Evolutionary conservation across 2,113 vertebrate species (phyloP).

Genomic region (Tychaedon coryphoeus): DNA sequence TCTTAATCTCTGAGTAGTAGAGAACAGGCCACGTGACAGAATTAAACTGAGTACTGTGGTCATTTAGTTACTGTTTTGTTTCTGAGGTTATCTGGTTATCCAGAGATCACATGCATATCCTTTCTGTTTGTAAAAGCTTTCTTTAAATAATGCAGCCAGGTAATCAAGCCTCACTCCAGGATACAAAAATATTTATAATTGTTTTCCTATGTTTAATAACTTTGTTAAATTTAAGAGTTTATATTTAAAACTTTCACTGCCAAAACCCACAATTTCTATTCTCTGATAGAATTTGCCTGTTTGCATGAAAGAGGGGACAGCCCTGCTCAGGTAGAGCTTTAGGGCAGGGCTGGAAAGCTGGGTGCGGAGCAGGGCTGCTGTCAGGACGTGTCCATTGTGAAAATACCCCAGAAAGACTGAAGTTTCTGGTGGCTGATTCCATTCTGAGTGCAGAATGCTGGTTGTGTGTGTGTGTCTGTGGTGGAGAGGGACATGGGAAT

Average conservation of each 20-base stretch:
- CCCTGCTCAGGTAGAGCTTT: neutral
- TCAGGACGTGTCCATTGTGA: neutral
- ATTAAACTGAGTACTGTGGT: neutral
- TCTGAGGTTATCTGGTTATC: neutral
- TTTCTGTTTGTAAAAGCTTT: neutral
- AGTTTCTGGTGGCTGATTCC: neutral
- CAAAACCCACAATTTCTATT: neutral
- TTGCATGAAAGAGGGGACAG: neutral
- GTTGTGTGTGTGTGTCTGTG: neutral
- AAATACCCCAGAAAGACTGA: neutral
- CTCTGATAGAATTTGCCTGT: neutral
- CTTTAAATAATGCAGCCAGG: neutral
- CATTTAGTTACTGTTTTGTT: neutral
- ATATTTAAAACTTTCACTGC: neutral
- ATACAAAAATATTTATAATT: neutral
- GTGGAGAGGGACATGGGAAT: accelerated
- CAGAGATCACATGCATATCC: neutral
- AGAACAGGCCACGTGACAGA: neutral
- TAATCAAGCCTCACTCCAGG: neutral
- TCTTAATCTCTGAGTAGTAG: neutral
- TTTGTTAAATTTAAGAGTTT: neutral
- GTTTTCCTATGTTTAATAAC: neutral
- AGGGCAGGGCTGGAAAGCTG: neutral
- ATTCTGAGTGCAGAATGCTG: neutral
- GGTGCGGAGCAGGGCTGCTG: neutral